phyloP scores from a whole-genome alignment of 2,888 invertebrate genomes.

The Nemotelus pantherinus region DNA sequence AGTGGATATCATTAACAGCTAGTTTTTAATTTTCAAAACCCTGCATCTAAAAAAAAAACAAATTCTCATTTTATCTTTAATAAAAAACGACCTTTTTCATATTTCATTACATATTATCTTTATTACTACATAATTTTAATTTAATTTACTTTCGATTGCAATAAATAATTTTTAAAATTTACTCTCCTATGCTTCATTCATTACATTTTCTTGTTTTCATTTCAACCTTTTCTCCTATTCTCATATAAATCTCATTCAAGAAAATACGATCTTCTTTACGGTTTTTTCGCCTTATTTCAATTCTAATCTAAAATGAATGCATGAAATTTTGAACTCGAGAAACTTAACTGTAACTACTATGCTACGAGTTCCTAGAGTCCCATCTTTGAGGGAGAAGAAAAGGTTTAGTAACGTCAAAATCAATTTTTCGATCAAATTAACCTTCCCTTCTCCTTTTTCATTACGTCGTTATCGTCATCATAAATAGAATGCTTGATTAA shows the following conservation, averaged over 20 bases:
- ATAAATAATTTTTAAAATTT: slow-evolving; percentile 43
- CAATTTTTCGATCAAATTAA: slow-evolving; percentile 21
- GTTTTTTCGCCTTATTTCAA: slow-evolving; percentile 4
- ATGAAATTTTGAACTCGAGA: neutral
- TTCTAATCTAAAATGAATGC: slow-evolving; percentile 4
- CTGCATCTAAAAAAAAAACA: too few species aligned
- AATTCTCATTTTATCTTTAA: too few species aligned
- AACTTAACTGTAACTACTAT: neutral
- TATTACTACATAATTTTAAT: neutral
- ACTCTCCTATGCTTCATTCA: slow-evolving; percentile 28
- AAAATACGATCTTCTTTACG: slow-evolving; percentile 7
- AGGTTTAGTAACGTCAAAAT: slow-evolving; percentile 30
- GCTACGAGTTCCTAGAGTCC: neutral
- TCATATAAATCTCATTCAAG: neutral
- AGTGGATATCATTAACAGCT: too few species aligned
- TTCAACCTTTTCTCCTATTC: neutral
- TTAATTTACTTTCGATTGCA: slow-evolving; percentile 39
- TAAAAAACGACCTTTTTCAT: too few species aligned
- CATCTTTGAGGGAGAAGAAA: slow-evolving; percentile 26
- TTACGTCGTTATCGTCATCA: neutral
- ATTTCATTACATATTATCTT: too few species aligned
- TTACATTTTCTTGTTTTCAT: slow-evolving; percentile 1
- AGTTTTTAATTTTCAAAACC: too few species aligned
- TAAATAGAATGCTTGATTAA: neutral
- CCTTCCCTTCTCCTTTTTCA: slow-evolving; percentile 31